Evolutionary conservation across 2,113 vertebrate species (phyloP).

Genomic region (Catharus fuscescens): DNA sequence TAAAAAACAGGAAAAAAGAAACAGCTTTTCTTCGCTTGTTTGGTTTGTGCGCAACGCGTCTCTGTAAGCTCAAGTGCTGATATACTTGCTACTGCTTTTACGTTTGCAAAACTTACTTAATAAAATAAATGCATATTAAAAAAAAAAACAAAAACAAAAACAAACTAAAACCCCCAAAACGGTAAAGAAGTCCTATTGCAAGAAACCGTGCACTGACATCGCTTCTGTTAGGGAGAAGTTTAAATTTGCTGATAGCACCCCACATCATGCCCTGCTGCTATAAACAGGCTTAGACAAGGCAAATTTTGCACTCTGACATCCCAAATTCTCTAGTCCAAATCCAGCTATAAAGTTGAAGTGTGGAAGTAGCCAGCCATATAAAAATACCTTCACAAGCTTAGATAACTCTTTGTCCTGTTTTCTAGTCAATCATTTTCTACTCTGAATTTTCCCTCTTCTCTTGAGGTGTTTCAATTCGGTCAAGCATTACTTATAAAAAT

Average conservation of each 20-base stretch:
- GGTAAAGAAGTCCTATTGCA: neutral
- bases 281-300: rapidly evolving
- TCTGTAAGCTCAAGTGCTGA: neutral
- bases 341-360: neutral
- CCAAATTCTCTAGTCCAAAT: neutral
- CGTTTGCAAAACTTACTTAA: neutral
- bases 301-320: neutral
- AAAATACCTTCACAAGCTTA: neutral
- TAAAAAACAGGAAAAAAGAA: neutral
- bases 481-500: neutral
- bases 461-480: neutral
- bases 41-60: rapidly evolving
- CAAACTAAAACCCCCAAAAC: no score
- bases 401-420: neutral
- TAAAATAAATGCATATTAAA: neutral
- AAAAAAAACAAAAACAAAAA: neutral
- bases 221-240: neutral
- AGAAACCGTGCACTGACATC: rapidly evolving
- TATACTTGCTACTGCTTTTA: neutral
- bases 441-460: neutral
- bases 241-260: neutral
- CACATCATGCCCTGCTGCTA: rapidly evolving
- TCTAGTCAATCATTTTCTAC: neutral
- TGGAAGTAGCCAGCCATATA: rapidly evolving
- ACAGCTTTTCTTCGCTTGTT: neutral